Base-by-base conservation (phyloP, 2,888 invertebrate species). In the Neoaliturus tenellus region DNA sequence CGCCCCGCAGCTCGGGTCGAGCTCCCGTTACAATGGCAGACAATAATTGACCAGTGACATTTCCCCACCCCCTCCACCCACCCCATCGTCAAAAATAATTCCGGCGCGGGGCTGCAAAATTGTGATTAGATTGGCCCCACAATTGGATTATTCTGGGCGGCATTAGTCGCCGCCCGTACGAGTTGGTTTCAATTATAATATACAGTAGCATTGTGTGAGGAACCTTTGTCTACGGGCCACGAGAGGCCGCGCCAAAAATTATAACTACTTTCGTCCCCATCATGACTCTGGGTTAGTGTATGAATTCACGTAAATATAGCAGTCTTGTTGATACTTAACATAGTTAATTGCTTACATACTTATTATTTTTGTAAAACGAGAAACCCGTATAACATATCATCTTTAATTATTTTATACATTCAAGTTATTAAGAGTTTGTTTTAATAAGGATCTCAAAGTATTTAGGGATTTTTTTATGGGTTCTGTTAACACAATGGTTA, bases 1-100 rank as follows among this genome's bases (percentile, higher is more conserved):
- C 58, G 58, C 23, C 25, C 14, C 10, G 4, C 58, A 33, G 31
- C 31, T 33, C 67, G 67, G 33, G 67, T 1, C 28, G 6, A n/a
- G 3, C 31, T 28, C 67, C 31, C 20, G 41, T 39, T 33, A 73
- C 82, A 82, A 82, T 82, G 41, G 83, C 62, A 83, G 80, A 85
- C 85, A 86, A 86, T 86, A 86, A 86, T 86, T 86, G 87, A 85
- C 87, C 87, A 85, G 85, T 85, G 86, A 85, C 86, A 86, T 86
- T 86, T 85, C 83, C 55, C 39, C 58, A 48, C 58, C 81, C 55
- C 85, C 80, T n/a, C 41, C 51, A 55, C 78, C 83, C 39, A 73
- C 80, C 86, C 85, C 62, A 80, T 86, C 87, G 44, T 81, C 84
- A 84, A 84, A 84, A 84, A 84, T 84, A 84, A 84, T 84, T 81